Percentiles rank a stretch among this genome's conserved stretches.
These are phyloP conservation scores for Spinibarbus caldwelli DNA, from an alignment of 2,797 vertebrate genomes.

Conservation along the genomic window DNA sequence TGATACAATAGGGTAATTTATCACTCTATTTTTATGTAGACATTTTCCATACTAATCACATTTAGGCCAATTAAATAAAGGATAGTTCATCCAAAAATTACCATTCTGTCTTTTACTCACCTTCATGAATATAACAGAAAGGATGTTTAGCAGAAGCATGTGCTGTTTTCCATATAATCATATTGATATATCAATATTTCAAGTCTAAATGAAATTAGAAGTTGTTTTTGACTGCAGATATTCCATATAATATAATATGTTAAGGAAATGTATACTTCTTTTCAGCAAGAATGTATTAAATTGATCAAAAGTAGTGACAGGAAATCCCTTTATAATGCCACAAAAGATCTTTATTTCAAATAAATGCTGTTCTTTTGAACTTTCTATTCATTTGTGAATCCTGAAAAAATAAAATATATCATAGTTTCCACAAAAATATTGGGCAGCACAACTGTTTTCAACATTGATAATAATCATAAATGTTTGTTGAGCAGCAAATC, in stretches of 20 bases:
- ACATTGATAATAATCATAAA: neutral
- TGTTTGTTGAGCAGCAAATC: neutral
- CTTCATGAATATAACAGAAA: neutral
- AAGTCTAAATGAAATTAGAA: neutral
- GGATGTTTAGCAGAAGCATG: neutral
- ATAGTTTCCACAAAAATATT: neutral
- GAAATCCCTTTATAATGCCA: too few relatives aligned
- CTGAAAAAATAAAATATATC: neutral
- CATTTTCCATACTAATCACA: neutral
- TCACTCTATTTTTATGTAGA: neutral
- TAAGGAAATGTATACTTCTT: neutral
- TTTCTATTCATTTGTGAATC: neutral
- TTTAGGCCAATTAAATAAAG: constrained; percentile 21
- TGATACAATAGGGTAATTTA: constrained; percentile 17
- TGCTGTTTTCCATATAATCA: neutral
- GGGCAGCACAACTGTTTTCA: neutral
- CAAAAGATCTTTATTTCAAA: neutral
- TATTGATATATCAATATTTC: neutral
- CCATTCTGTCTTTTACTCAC: neutral
- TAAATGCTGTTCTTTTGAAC: neutral
- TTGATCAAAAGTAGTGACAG: neutral
- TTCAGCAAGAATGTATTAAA: neutral
- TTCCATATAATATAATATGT: neutral
- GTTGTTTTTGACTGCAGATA: neutral
- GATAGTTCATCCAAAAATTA: neutral